phyloP scores from a whole-genome alignment of 2,888 invertebrate genomes.

The Lumbricus terrestris region DNA sequence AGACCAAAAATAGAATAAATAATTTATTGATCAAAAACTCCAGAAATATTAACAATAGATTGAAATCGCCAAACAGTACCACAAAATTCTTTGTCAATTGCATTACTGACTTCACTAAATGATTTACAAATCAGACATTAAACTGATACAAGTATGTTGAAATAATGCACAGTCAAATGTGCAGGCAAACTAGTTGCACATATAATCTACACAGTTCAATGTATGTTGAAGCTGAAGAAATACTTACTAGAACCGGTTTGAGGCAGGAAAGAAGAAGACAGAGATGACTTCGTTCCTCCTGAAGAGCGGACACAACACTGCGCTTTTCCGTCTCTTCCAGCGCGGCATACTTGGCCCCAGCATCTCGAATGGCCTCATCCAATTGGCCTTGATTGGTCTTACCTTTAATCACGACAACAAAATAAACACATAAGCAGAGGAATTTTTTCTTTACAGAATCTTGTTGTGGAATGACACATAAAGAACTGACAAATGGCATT shows the following conservation, averaged over 20 bases:
- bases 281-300: neutral
- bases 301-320: neutral
- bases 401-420: neutral
- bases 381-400: neutral
- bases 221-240: neutral
- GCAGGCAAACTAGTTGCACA: neutral
- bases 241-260: neutral
- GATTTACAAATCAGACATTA: neutral
- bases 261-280: conserved; percentile 9
- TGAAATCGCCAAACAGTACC: neutral
- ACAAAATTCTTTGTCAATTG: neutral
- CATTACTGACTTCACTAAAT: neutral
- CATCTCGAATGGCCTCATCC: neutral
- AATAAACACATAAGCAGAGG: neutral
- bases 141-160: no score
- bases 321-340: neutral
- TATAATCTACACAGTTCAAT: neutral
- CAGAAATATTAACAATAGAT: neutral
- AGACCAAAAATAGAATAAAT: no score
- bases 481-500: no score
- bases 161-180: no score
- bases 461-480: no score
- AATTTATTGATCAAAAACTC: neutral
- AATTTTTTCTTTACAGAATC: neutral
- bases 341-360: neutral